Percentiles rank a stretch among this genome's conserved stretches.
Conservation (phyloP, 2,797 vertebrate species). For the Myotis vivesi region DNA sequence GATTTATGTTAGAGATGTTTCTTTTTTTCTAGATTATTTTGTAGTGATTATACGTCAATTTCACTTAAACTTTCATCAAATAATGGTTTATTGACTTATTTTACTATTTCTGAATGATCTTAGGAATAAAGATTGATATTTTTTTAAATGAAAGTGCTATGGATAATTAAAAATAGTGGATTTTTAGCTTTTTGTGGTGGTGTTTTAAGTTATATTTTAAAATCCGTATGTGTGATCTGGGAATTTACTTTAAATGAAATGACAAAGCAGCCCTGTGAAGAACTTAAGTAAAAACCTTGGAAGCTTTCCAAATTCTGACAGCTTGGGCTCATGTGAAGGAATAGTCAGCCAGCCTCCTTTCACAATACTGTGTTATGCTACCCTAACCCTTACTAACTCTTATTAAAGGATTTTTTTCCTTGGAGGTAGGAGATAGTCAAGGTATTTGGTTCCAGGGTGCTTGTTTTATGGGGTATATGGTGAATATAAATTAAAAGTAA, state of each 20-base stretch:
- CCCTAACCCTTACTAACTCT: not conserved
- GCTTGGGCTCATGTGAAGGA: not conserved
- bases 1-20: not conserved
- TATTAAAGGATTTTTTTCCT: slow-evolving; percentile 46
- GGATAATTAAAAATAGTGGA: slow-evolving; percentile 13
- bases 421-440: not conserved
- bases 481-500: slow-evolving; percentile 23
- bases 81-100: slow-evolving; percentile 15
- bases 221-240: not conserved
- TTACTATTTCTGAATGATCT: slow-evolving; percentile 28
- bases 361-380: not conserved
- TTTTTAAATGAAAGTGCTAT: slow-evolving; percentile 26
- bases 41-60: not conserved
- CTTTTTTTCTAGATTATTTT: slow-evolving; percentile 30
- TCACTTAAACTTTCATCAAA: slow-evolving; percentile 37
- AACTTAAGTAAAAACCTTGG: slow-evolving; percentile 19
- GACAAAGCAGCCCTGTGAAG: not conserved
- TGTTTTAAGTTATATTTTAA: slow-evolving; percentile 13
- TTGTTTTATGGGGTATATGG: not conserved
- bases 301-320: not conserved
- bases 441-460: not conserved
- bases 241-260: slow-evolving; percentile 33
- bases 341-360: not conserved
- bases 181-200: slow-evolving; percentile 11
- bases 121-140: slow-evolving; percentile 11